Conservation (phyloP, 2,797 vertebrate genomes). For the Amazona finschi region DNA sequence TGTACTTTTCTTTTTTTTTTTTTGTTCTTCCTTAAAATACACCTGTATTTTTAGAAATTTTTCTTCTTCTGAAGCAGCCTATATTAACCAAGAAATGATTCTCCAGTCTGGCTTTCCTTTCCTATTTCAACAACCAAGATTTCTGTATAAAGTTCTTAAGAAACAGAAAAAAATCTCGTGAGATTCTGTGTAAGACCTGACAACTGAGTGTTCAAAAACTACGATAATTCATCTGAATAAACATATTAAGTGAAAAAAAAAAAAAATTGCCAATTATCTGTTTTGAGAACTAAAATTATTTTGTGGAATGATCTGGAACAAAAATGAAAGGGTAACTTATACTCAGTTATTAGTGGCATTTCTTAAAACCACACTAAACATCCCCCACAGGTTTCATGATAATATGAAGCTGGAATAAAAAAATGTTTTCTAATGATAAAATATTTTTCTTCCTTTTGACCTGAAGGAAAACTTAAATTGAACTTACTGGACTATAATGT, state of each 20-base stretch:
- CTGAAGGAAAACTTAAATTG: neutral
- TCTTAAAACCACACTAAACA: neutral
- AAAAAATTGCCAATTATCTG: neutral
- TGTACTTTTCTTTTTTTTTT: neutral
- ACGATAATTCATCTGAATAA: neutral
- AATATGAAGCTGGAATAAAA: neutral
- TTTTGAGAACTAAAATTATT: neutral
- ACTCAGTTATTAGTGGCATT: neutral
- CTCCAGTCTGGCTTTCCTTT: neutral
- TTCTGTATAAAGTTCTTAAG: neutral
- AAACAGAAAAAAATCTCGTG: neutral
- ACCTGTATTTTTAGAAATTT: neutral
- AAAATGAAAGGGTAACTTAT: neutral
- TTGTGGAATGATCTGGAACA: neutral
- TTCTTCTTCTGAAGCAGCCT: neutral
- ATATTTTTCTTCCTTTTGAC: neutral
- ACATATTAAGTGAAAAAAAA: neutral
- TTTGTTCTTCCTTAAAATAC: neutral
- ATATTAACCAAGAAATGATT: neutral
- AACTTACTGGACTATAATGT: neutral
- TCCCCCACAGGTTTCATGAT: neutral
- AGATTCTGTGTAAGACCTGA: neutral
- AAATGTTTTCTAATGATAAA: neutral
- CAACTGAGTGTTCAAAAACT: neutral
- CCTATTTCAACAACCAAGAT: fast-evolving